Percentiles rank a stretch among this genome's conserved stretches.
phyloP scores from a whole-genome alignment of 2,113 vertebrate genomes.

The Carlito syrichta region DNA sequence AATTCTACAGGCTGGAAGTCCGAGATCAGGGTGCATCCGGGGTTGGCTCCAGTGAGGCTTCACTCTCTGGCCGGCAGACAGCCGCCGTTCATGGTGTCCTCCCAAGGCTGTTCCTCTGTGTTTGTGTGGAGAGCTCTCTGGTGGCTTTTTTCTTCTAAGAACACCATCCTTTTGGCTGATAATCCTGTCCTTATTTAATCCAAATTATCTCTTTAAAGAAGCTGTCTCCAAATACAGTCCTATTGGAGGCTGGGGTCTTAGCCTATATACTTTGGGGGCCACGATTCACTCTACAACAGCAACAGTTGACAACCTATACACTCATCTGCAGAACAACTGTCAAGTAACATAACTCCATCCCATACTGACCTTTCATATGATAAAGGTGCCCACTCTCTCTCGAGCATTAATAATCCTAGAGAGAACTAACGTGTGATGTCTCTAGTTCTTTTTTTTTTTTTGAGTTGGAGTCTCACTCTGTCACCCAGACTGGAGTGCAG shows the following conservation, averaged over 20 bases:
- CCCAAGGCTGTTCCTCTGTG: not conserved
- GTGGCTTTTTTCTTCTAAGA: not conserved
- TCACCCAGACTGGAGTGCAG: no score
- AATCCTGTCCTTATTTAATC: not conserved
- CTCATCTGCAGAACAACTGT: not conserved
- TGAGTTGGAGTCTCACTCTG: no score
- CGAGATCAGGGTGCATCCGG: not conserved
- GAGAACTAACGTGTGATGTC: not conserved
- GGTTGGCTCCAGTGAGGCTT: not conserved
- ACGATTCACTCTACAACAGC: not conserved
- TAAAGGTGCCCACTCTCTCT: not conserved
- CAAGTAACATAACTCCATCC: not conserved
- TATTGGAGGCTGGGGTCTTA: not conserved
- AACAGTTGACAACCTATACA: not conserved
- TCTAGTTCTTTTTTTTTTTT: not conserved
- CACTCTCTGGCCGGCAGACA: not conserved
- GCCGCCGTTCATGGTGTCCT: not conserved
- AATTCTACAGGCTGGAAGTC: not conserved
- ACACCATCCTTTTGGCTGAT: not conserved
- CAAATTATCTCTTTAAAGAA: not conserved
- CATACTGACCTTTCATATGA: not conserved
- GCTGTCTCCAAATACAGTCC: not conserved
- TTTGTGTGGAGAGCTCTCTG: not conserved
- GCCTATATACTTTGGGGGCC: not conserved
- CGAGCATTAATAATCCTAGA: not conserved